Percentiles rank a stretch among this genome's conserved stretches.
These are phyloP conservation scores for Elaphurus davidianus DNA, from an alignment of 2,113 vertebrate species.

Conservation along the genomic window DNA sequence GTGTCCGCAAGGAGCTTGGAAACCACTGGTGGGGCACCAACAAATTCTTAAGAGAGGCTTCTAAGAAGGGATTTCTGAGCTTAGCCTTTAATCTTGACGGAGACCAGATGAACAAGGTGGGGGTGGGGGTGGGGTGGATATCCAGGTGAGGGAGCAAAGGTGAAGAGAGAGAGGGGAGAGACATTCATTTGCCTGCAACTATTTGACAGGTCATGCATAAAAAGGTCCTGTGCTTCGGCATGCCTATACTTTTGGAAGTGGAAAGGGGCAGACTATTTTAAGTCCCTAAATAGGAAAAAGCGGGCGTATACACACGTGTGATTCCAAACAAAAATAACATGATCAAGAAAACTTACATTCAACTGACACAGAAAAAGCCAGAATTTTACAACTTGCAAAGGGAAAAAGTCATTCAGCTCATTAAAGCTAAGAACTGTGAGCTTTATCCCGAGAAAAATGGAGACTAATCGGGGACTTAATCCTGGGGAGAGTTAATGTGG, in stretches of 20 bases:
- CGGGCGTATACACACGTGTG: not conserved
- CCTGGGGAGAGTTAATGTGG: not conserved
- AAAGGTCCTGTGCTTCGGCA: not conserved
- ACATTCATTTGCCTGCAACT: not conserved
- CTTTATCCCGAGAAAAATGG: not conserved
- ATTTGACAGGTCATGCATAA: not conserved
- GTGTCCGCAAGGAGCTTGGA: not conserved
- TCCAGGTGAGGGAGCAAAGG: constrained; percentile 33
- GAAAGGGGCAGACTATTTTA: not conserved
- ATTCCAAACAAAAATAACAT: not conserved
- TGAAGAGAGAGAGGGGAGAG: not conserved
- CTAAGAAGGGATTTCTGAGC: not conserved
- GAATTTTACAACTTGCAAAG: not conserved
- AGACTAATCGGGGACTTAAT: not conserved
- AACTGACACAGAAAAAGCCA: not conserved
- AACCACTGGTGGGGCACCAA: not conserved
- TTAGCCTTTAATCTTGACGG: not conserved
- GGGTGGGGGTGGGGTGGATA: not conserved
- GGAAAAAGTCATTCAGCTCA: not conserved
- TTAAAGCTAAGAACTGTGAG: not conserved
- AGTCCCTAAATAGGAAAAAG: not conserved
- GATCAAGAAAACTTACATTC: not conserved
- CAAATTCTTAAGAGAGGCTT: not conserved
- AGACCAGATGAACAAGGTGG: not conserved
- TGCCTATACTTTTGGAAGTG: not conserved